Evolutionary conservation across 2,888 invertebrate species (phyloP).

Genomic region (Cancer borealis): DNA sequence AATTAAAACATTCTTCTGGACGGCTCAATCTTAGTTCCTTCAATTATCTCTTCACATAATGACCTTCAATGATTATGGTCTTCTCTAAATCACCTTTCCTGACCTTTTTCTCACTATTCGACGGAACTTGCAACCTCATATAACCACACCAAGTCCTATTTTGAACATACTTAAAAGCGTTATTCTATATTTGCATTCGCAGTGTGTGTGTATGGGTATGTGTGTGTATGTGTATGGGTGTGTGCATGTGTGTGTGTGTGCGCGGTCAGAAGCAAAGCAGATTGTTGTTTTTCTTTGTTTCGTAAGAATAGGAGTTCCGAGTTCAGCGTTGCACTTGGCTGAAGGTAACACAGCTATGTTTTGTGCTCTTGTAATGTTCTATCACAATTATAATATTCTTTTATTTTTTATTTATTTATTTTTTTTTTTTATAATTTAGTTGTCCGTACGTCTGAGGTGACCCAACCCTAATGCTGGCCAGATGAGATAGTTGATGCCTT

Average conservation of each 20-base stretch:
- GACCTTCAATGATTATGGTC: too few species aligned
- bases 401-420: background rate
- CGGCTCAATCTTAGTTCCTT: too few species aligned
- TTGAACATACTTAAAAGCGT: too few species aligned
- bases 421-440: too few species aligned
- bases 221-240: background rate
- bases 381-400: background rate
- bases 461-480: constrained; percentile 61
- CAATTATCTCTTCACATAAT: too few species aligned
- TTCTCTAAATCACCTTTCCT: too few species aligned
- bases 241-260: background rate
- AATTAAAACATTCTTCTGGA: too few species aligned
- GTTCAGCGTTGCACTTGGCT: background rate
- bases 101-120: too few species aligned
- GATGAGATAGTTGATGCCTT: constrained; percentile 53
- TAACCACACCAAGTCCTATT: too few species aligned
- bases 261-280: too few species aligned
- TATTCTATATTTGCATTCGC: too few species aligned
- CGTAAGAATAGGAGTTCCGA: background rate
- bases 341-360: background rate
- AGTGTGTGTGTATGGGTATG: background rate
- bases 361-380: constrained; percentile 9
- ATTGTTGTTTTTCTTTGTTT: background rate
- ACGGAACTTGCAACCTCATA: too few species aligned
- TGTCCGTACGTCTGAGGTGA: constrained; percentile 33